Conservation (phyloP, 64 coral and sea anemone genomes). For the Montipora efflorescens region DNA sequence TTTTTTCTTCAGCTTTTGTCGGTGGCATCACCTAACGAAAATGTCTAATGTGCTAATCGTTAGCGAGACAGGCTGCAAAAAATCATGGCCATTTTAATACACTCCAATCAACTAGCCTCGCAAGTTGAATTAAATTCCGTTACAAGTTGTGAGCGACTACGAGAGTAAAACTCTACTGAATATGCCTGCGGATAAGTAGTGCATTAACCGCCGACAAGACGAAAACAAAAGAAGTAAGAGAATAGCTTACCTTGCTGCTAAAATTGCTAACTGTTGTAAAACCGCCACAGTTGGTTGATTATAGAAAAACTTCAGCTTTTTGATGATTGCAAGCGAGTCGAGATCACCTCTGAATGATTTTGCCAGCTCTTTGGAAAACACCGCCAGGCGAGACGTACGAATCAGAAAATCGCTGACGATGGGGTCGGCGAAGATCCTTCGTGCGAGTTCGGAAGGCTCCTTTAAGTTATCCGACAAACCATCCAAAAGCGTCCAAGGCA, state of each 20-base stretch:
- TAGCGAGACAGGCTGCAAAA: too few species aligned
- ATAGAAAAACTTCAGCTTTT: slow-evolving; percentile 71
- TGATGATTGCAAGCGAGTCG: slow-evolving; percentile 54
- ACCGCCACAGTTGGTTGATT: slow-evolving; percentile 51
- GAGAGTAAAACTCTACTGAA: too few species aligned
- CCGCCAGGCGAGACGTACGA: slow-evolving; percentile 38
- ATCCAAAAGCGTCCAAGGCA: slow-evolving; percentile 35
- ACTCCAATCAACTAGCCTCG: too few species aligned
- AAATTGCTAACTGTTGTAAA: slow-evolving; percentile 33
- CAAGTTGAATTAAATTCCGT: too few species aligned
- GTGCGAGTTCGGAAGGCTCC: slow-evolving; percentile 32
- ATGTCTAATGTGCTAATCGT: too few species aligned
- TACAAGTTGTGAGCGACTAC: too few species aligned
- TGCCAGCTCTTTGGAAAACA: slow-evolving; percentile 67
- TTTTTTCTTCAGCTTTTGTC: too few species aligned
- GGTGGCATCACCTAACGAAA: too few species aligned
- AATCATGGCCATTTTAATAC: too few species aligned
- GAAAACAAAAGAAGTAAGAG: not conserved
- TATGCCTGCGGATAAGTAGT: too few species aligned
- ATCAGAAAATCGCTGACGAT: slow-evolving; percentile 67
- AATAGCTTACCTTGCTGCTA: slow-evolving; percentile 24
- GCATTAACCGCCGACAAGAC: too few species aligned
- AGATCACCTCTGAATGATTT: slow-evolving; percentile 68
- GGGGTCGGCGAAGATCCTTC: slow-evolving; percentile 50
- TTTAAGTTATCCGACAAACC: not conserved